A percentile compares a stretch with the other conserved stretches of the same genome.
Conservation (phyloP, 1,140 invertebrate species). For the Drosophila yakuba region DNA sequence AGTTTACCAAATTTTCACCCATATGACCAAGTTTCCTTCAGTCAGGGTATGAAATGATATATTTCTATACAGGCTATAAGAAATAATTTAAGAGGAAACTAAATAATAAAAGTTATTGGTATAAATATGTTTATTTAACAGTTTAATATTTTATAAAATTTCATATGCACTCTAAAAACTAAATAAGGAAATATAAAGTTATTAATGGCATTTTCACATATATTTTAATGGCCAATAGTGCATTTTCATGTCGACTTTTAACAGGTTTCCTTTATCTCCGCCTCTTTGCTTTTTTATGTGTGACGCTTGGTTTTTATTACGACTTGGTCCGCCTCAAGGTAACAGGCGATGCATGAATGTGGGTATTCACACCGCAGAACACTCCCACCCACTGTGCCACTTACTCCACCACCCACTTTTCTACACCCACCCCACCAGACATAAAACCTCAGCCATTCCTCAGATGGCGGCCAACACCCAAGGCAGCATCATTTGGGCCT, state of each 20-base stretch:
- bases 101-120: too few relatives aligned
- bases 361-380: slow-evolving; percentile 24
- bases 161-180: too few relatives aligned
- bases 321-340: slow-evolving; percentile 46
- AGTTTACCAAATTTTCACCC: slow-evolving; percentile 2
- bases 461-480: slow-evolving; percentile 36
- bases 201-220: background rate
- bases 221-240: background rate
- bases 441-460: slow-evolving; percentile 29
- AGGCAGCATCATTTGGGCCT: slow-evolving; percentile 38
- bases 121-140: too few relatives aligned
- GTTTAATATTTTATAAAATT: too few relatives aligned
- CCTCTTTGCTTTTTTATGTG: slow-evolving; percentile 29
- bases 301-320: slow-evolving; percentile 48
- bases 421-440: background rate
- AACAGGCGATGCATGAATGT: slow-evolving; percentile 34
- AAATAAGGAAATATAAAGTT: too few relatives aligned
- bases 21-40: background rate
- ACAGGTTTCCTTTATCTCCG: slow-evolving; percentile 1
- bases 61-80: too few relatives aligned
- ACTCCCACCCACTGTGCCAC: background rate
- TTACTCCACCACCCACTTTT: background rate
- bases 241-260: background rate
- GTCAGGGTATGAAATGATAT: background rate
- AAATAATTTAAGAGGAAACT: too few relatives aligned